Evolutionary conservation across 2,888 invertebrate genomes (phyloP).

Genomic region (Biston stratarius): DNA sequence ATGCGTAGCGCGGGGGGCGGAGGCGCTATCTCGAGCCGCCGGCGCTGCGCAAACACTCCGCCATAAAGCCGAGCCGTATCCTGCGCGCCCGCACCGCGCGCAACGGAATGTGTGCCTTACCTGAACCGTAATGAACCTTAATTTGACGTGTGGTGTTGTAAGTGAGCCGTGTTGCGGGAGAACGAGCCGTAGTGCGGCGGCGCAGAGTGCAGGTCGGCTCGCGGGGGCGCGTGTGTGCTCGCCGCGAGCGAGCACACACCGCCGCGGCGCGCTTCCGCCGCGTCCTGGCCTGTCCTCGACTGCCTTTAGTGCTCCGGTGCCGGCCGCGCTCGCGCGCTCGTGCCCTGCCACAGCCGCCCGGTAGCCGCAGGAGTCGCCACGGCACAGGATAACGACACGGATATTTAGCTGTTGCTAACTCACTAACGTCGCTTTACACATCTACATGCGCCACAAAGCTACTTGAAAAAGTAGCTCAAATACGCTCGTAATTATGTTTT

Average conservation of each 20-base stretch:
- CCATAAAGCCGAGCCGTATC: slow-evolving; percentile 19
- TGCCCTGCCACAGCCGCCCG: too few species aligned
- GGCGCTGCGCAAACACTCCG: slow-evolving; percentile 26
- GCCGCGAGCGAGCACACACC: slow-evolving; percentile 30
- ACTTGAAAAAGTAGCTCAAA: too few species aligned
- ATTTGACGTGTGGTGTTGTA: not conserved
- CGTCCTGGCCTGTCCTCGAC: not conserved
- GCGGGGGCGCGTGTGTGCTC: slow-evolving; percentile 24
- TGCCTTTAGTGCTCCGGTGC: not conserved
- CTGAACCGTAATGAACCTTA: not conserved
- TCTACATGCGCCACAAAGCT: too few species aligned
- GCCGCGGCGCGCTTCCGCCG: slow-evolving; percentile 35
- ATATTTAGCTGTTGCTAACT: too few species aligned
- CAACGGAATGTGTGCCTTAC: slow-evolving; percentile 9
- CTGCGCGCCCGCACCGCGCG: not conserved
- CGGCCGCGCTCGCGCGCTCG: too few species aligned
- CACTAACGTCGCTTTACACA: too few species aligned
- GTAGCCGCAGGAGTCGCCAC: too few species aligned
- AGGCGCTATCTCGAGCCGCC: slow-evolving; percentile 2
- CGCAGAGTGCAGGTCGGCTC: slow-evolving; percentile 19
- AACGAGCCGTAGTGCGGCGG: slow-evolving; percentile 9
- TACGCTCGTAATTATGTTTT: too few species aligned
- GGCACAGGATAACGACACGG: too few species aligned
- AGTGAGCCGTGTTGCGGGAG: not conserved
- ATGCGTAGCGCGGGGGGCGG: too few species aligned